Conservation (phyloP, 2,113 vertebrate genomes). For the Nycticebus coucang region DNA sequence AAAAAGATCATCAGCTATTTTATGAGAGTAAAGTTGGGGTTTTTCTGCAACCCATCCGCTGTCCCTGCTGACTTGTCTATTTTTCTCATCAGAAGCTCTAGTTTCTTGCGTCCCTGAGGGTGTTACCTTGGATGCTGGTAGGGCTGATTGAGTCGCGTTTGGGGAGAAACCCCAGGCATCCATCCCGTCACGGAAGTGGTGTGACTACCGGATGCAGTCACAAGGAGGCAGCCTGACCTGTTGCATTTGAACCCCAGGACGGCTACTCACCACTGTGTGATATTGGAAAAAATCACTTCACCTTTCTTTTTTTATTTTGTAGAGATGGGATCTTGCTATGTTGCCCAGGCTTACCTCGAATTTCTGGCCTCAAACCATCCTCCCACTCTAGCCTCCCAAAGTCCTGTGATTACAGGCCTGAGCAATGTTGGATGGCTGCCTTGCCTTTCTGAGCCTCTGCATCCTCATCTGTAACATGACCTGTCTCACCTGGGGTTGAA, state of each 20-base stretch:
- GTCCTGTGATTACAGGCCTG: too few relatives aligned
- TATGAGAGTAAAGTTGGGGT: not conserved
- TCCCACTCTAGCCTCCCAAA: too few relatives aligned
- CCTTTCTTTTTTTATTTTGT: not conserved
- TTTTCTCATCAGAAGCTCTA: not conserved
- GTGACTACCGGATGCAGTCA: not conserved
- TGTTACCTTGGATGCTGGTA: not conserved
- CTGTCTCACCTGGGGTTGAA: not conserved
- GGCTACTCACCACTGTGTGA: not conserved
- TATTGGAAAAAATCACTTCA: not conserved
- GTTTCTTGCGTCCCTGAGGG: not conserved
- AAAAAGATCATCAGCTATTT: not conserved
- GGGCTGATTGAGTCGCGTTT: accelerated
- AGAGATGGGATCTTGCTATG: too few relatives aligned
- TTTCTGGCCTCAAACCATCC: too few relatives aligned
- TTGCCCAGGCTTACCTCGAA: too few relatives aligned
- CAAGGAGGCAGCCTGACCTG: not conserved
- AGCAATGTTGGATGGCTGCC: too few relatives aligned
- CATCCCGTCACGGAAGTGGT: not conserved
- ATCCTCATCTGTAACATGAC: not conserved
- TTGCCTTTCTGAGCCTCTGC: not conserved
- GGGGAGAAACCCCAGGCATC: not conserved
- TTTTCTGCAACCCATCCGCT: not conserved
- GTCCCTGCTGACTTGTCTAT: not conserved
- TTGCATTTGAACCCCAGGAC: not conserved